Evolutionary conservation across 2,797 vertebrate genomes (phyloP).

Genomic region (Galaxias olidus): DNA sequence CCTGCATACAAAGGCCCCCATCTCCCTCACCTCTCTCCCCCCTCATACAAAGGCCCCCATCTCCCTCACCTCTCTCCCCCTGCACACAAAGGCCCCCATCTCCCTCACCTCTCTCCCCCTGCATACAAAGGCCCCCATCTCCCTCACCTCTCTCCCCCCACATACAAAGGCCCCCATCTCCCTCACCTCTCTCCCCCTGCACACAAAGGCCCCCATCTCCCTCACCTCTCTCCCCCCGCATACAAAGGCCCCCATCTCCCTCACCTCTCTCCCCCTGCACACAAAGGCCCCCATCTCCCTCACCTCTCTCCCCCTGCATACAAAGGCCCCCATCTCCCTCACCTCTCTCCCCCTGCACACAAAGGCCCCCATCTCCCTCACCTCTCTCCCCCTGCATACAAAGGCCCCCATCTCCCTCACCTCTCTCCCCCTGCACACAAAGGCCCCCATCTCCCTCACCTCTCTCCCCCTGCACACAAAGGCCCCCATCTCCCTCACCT

Average conservation of each 20-base stretch:
- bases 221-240: constrained; percentile 21
- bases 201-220: constrained; percentile 21
- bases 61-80: constrained; percentile 23
- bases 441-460: constrained; percentile 18
- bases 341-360: no score
- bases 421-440: no score
- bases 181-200: constrained; percentile 20
- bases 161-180: no score
- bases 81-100: no score
- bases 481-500: constrained; percentile 17
- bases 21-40: constrained; percentile 22
- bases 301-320: constrained; percentile 24
- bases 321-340: constrained; percentile 18
- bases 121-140: no score
- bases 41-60: no score
- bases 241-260: constrained; percentile 20
- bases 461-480: no score
- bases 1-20: no score
- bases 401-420: constrained; percentile 17
- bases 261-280: constrained; percentile 22
- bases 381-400: no score
- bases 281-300: constrained; percentile 19
- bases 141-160: constrained; percentile 20
- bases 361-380: constrained; percentile 17
- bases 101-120: constrained; percentile 23